phyloP scores from a whole-genome alignment of 1,140 invertebrate species.

The Halyomorpha halys region DNA sequence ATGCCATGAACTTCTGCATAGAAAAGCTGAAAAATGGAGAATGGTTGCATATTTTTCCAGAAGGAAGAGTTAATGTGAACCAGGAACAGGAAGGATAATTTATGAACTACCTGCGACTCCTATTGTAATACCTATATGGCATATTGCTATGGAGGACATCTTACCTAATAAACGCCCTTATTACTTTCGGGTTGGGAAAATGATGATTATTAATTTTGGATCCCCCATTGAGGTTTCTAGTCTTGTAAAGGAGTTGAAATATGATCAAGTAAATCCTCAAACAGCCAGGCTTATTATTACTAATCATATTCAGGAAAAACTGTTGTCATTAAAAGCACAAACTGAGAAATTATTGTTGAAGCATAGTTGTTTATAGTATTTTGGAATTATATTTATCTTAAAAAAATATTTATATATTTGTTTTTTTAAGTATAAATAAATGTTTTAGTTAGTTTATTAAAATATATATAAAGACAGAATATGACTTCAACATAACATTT shows the following conservation, averaged over 20 bases:
- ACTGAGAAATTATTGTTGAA: conserved; percentile 35
- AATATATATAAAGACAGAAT: too few relatives aligned
- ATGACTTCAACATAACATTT: too few relatives aligned
- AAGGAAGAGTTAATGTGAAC: conserved; percentile 83
- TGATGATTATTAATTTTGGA: conserved; percentile 77
- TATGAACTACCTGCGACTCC: conserved; percentile 63
- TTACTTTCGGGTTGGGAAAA: conserved; percentile 62
- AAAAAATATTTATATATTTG: too few relatives aligned
- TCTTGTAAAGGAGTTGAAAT: conserved; percentile 52
- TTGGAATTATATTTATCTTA: too few relatives aligned
- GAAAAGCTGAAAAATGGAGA: conserved; percentile 73
- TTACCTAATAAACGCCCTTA: conserved; percentile 81
- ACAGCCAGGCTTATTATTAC: conserved; percentile 75
- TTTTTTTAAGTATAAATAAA: too few relatives aligned
- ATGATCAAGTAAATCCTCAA: conserved; percentile 51
- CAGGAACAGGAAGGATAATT: conserved; percentile 76
- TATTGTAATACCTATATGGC: conserved; percentile 83
- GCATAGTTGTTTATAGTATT: too few relatives aligned
- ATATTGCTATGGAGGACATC: conserved; percentile 82
- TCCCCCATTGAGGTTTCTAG: conserved; percentile 70
- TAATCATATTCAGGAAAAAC: conserved; percentile 72
- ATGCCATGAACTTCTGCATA: conserved; percentile 80
- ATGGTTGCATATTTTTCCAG: conserved; percentile 94
- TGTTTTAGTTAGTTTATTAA: too few relatives aligned
- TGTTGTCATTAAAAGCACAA: conserved; percentile 44